Evolutionary conservation across 2,797 vertebrate genomes (phyloP).

Genomic region (Ciconia nigra): DNA sequence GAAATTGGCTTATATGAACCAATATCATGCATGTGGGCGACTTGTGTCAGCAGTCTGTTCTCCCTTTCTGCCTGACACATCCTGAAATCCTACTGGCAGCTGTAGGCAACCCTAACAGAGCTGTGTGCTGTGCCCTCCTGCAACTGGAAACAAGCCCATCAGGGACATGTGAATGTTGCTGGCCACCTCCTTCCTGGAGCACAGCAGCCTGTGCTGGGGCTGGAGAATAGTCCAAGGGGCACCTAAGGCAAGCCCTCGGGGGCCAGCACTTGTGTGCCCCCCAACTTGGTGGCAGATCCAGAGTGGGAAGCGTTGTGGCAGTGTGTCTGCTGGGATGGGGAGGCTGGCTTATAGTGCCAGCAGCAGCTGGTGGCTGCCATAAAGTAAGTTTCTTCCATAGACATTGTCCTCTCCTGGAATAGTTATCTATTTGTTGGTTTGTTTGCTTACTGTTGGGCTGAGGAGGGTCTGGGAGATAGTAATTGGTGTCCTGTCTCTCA

Average conservation of each 20-base stretch:
- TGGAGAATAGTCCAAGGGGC: not conserved
- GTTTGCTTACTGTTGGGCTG: not conserved
- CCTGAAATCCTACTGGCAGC: not conserved
- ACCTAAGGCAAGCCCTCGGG: not conserved
- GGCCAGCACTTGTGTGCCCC: not conserved
- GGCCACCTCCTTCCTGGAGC: not conserved
- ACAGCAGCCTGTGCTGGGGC: not conserved
- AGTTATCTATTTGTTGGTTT: not conserved
- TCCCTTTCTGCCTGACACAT: not conserved
- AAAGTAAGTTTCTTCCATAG: not conserved
- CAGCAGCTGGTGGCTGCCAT: not conserved
- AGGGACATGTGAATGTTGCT: not conserved
- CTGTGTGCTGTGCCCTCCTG: not conserved
- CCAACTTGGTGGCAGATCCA: not conserved
- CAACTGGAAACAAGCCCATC: not conserved
- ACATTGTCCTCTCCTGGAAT: not conserved
- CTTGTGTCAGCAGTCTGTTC: not conserved
- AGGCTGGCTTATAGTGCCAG: not conserved
- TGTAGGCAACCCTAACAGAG: not conserved
- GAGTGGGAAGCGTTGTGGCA: not conserved
- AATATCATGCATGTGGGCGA: not conserved
- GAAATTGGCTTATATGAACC: slow-evolving; percentile 3
- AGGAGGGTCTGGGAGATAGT: not conserved
- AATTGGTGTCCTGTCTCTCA: not conserved
- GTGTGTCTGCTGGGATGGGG: not conserved